Percentiles rank a stretch among this genome's conserved stretches.
Evolutionary conservation across 2,888 invertebrate species (phyloP).

Genomic region (Pseudolycoriella hygida): DNA sequence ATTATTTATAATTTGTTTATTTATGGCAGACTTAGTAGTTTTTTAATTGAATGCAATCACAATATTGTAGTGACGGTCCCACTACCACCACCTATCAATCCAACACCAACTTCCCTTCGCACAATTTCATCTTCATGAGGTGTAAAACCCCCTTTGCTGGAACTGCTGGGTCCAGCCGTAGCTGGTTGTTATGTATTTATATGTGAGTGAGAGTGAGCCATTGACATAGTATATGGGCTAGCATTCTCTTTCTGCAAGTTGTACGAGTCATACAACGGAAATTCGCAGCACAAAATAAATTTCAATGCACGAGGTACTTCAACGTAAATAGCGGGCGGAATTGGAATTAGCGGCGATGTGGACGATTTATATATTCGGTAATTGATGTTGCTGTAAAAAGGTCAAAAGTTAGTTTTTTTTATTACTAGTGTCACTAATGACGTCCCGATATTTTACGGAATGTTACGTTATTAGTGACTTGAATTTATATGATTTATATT

Average conservation of each 20-base stretch:
- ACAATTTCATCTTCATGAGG: neutral
- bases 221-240: slow-evolving; percentile 26
- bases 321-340: slow-evolving; percentile 74
- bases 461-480: too few species aligned
- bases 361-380: slow-evolving; percentile 76
- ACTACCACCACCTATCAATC: neutral
- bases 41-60: neutral
- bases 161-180: slow-evolving; percentile 18
- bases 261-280: slow-evolving; percentile 63
- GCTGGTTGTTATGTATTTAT: slow-evolving; percentile 26
- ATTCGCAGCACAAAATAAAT: slow-evolving; percentile 73
- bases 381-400: slow-evolving; percentile 48
- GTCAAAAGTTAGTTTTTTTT: slow-evolving; percentile 71
- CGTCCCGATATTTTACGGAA: too few species aligned
- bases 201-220: slow-evolving; percentile 28
- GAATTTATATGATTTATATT: too few species aligned
- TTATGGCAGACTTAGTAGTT: too few species aligned
- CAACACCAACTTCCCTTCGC: neutral
- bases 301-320: slow-evolving; percentile 71
- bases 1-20: too few species aligned
- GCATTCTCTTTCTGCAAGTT: slow-evolving; percentile 32
- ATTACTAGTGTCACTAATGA: too few species aligned
- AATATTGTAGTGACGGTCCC: slow-evolving; percentile 3
- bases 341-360: slow-evolving; percentile 76
- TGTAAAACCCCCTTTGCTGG: neutral